Evolutionary conservation across 2,888 invertebrate species (phyloP), one percentile per base, ranked within the genome.

Genomic region (Dryococelus australis): DNA sequence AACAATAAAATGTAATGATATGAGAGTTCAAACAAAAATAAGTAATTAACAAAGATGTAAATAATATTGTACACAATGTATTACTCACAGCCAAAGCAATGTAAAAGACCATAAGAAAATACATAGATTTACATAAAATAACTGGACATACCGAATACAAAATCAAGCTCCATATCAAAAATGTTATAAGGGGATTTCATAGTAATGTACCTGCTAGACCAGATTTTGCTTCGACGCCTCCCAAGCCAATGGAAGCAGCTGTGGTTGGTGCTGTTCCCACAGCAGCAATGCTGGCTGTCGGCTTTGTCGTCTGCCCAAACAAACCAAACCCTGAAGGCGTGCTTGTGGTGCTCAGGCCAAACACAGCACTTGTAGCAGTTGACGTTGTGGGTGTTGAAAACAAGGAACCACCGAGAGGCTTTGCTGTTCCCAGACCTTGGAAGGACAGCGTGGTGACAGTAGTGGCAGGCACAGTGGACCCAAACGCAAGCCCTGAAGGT

Each of bases 301-400:
- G 87, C 53, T 87, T 87, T 5, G 86, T 24, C 24, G 86, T 3
- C 26, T 53, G 47, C 16, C 86, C 86, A 43, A 86, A 86, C 10
- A 86, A 83, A 24, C 86, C 86, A 20, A 83, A 81, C 0, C 43
- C 35, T 10, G 24, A 26, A 8, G 79, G 10, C 27, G 47, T n/a
- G 26, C 80, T 43, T 5, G 81, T 83, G 51, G 83, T 20, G 20
- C 87, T 87, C 65, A 86, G 86, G 43, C 89, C 89, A 16, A 88
- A 86, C 27, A 88, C n/a, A 9, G 88, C 85, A 16, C 85, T 86
- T n/a, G 88, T 35, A 35, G 47, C 47, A 47, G 47, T 47, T n/a
- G 86, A 4, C 24, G 84, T 83, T 16, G 86, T 43, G 81, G 81
- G 20, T 9, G 86, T 86, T 8, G 65, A 65, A n/a, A 65, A 65